phyloP scores from a whole-genome alignment of 2,888 invertebrate species.

The Ceratothoa steindachneri region DNA sequence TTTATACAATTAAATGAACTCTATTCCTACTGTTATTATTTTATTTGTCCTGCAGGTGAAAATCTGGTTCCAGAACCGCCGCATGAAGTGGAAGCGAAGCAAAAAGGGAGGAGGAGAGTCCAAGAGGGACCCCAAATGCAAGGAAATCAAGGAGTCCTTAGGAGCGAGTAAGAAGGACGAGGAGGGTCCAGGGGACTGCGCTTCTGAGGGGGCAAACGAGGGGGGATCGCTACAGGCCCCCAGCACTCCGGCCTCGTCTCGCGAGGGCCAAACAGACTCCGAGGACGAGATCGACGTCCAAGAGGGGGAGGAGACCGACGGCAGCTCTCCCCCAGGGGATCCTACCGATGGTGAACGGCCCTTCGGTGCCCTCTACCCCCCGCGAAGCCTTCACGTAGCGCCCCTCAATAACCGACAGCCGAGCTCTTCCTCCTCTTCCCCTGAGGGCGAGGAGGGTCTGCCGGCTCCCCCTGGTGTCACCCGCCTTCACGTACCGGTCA shows the following conservation, averaged over 20 bases:
- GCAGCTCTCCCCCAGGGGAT: not conserved
- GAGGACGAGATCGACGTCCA: conserved; percentile 3
- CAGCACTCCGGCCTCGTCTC: not conserved
- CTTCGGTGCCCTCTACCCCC: not conserved
- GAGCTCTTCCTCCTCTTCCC: not conserved
- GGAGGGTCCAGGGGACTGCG: not conserved
- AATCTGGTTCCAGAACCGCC: conserved; percentile 97
- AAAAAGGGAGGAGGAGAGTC: conserved; percentile 62
- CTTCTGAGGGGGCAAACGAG: not conserved
- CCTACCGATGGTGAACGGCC: not conserved
- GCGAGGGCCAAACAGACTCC: not conserved
- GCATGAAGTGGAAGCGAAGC: conserved; percentile 98
- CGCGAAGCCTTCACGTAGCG: not conserved
- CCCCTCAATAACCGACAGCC: not conserved
- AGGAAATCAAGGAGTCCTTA: not conserved
- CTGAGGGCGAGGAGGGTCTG: not conserved
- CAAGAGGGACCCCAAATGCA: not conserved
- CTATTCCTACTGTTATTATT: too few relatives aligned
- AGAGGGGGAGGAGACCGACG: not conserved
- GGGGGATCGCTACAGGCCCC: not conserved
- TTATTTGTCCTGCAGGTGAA: conserved; percentile 67
- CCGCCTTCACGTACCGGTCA: not conserved
- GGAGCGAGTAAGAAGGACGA: not conserved
- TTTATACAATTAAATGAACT: too few relatives aligned
- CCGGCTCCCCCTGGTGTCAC: not conserved